These are phyloP conservation scores for Caenorhabditis uteleia DNA, from an alignment of 2,888 invertebrate genomes.

Conservation along the genomic window DNA sequence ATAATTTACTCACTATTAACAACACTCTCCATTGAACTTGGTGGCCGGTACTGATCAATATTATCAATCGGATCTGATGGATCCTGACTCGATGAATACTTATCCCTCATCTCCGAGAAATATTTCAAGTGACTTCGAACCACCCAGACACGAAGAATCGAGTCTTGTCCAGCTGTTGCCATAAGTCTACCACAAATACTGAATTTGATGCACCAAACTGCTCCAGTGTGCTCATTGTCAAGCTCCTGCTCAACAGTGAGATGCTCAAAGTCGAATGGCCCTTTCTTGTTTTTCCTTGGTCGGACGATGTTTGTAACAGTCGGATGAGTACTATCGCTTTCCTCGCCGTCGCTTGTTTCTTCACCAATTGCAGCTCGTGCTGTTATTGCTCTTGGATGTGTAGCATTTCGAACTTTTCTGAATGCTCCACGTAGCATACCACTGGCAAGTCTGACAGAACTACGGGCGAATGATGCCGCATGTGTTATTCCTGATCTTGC, in stretches of 20 bases:
- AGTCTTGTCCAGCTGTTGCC: conserved; percentile 96
- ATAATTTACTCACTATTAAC: conserved; percentile 23
- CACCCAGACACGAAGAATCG: conserved; percentile 91
- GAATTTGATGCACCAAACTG: conserved; percentile 99
- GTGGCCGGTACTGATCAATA: conserved; percentile 44
- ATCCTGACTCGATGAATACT: conserved; percentile 73
- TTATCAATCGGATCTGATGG: conserved; percentile 37
- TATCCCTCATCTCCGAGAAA: conserved; percentile 94
- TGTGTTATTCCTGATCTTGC: conserved; percentile 35
- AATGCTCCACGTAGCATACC: conserved; percentile 56
- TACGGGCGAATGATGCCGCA: conserved; percentile 46
- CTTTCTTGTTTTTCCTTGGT: conserved; percentile 93
- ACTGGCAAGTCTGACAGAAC: conserved; percentile 49
- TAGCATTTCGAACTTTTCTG: conserved; percentile 39
- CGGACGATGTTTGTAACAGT: conserved; percentile 72
- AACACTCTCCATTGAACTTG: conserved; percentile 39
- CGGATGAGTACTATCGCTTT: conserved; percentile 34
- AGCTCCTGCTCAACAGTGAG: conserved; percentile 86
- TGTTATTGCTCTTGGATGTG: neutral
- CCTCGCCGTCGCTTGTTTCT: conserved; percentile 44
- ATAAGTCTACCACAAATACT: conserved; percentile 86
- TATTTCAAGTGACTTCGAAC: conserved; percentile 86
- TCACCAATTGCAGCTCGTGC: conserved; percentile 22
- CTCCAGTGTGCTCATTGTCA: conserved; percentile 81
- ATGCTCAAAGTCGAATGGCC: conserved; percentile 92